Evolutionary conservation across 2,113 vertebrate species (phyloP).

Genomic region (Emydocephalus ijimae): DNA sequence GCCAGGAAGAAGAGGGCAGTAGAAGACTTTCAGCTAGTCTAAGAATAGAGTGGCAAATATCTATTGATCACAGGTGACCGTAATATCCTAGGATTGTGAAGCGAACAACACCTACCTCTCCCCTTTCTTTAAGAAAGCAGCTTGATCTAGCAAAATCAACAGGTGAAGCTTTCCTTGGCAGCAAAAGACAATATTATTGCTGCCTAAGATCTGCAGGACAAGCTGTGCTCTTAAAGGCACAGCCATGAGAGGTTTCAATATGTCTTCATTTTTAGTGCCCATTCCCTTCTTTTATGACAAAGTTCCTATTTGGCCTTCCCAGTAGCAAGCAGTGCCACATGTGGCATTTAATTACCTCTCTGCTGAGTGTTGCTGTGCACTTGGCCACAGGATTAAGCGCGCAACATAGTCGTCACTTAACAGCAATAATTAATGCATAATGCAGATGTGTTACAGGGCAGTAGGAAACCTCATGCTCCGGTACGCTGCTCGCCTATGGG

Average conservation of each 20-base stretch:
- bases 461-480: slow-evolving; percentile 3
- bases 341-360: slow-evolving; percentile 2
- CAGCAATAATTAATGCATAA: slow-evolving; percentile 4
- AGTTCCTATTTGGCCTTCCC: background rate
- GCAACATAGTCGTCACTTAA: background rate
- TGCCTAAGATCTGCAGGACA: background rate
- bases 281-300: background rate
- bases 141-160: background rate
- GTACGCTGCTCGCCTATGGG: background rate
- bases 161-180: background rate
- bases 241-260: background rate
- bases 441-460: background rate
- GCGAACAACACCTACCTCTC: background rate
- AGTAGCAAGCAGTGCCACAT: background rate
- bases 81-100: background rate
- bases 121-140: background rate
- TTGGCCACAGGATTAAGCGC: background rate
- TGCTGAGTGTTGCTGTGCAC: background rate
- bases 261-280: background rate
- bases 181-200: background rate
- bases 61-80: background rate
- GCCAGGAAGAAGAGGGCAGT: background rate
- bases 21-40: background rate
- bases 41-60: background rate
- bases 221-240: background rate